Conservation (phyloP, 2,113 vertebrate species). For the Nyctibius bracteatus region DNA sequence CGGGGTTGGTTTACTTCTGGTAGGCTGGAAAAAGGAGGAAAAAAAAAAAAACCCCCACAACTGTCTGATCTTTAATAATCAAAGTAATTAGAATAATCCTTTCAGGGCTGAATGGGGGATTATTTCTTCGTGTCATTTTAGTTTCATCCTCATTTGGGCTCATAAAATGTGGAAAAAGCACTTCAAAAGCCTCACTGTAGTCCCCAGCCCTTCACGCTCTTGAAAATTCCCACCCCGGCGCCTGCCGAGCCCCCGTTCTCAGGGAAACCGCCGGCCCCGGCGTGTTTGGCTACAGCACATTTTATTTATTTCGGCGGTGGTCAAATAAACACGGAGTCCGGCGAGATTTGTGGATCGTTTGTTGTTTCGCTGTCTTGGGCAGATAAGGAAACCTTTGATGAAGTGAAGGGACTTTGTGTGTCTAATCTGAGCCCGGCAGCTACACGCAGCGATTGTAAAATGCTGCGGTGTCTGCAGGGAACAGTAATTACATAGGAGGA, state of each 20-base stretch:
- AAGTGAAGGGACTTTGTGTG: conserved; percentile 55
- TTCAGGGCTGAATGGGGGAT: conserved; percentile 61
- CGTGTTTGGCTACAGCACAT: background rate
- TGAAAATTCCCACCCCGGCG: conserved; percentile 28
- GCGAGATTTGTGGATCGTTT: conserved; percentile 21
- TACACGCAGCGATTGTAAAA: conserved; percentile 58
- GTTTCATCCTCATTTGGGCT: conserved; percentile 56
- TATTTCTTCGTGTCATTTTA: conserved; percentile 60
- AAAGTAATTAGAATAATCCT: conserved; percentile 75
- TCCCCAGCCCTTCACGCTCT: background rate
- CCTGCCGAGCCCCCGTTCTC: conserved; percentile 41
- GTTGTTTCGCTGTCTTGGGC: conserved; percentile 75
- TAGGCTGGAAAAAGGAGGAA: background rate
- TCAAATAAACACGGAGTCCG: conserved; percentile 45
- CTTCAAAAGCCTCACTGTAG: conserved; percentile 35
- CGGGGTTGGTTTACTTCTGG: conserved; percentile 65
- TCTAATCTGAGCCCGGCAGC: conserved; percentile 75
- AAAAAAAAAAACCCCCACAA: background rate
- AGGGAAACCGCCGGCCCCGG: background rate
- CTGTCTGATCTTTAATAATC: conserved; percentile 72
- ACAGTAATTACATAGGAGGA: conserved; percentile 76
- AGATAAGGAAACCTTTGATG: conserved; percentile 71
- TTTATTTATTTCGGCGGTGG: conserved; percentile 27
- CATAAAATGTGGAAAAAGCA: conserved; percentile 31
- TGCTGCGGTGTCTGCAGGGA: conserved; percentile 70